phyloP scores from a whole-genome alignment of 2,113 vertebrate species.

The Crotalus horridus region DNA sequence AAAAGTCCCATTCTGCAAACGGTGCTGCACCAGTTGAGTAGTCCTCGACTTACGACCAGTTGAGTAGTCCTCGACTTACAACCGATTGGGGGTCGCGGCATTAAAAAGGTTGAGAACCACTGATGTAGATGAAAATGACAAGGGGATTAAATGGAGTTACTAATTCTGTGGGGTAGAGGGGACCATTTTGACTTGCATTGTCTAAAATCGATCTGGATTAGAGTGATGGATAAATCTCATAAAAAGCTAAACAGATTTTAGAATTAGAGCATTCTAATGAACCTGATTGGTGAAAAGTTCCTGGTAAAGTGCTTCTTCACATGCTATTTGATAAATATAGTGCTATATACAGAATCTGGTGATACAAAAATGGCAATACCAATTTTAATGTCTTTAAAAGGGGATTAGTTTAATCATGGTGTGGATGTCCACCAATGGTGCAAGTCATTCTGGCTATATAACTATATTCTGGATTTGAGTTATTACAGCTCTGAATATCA shows the following conservation, averaged over 20 bases:
- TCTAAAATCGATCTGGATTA: neutral
- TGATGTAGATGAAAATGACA: neutral
- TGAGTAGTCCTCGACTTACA: no score
- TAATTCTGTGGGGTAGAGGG: neutral
- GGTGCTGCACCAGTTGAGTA: no score
- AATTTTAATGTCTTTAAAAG: neutral
- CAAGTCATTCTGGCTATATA: neutral
- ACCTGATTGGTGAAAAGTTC: neutral
- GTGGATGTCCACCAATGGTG: neutral
- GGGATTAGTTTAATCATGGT: neutral
- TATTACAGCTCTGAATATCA: neutral
- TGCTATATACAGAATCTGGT: neutral
- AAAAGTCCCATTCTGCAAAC: no score
- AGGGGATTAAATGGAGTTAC: neutral
- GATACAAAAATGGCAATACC: neutral
- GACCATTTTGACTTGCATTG: neutral
- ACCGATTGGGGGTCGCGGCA: no score
- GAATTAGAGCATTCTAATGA: neutral
- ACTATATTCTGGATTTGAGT: neutral
- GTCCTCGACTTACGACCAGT: no score
- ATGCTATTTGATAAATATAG: neutral
- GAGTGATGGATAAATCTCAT: neutral
- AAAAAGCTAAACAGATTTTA: neutral
- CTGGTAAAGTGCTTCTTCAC: neutral
- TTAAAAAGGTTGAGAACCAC: no score